Evolutionary conservation across 2,113 vertebrate species (phyloP).

Genomic region (Monarcha castaneiventris): DNA sequence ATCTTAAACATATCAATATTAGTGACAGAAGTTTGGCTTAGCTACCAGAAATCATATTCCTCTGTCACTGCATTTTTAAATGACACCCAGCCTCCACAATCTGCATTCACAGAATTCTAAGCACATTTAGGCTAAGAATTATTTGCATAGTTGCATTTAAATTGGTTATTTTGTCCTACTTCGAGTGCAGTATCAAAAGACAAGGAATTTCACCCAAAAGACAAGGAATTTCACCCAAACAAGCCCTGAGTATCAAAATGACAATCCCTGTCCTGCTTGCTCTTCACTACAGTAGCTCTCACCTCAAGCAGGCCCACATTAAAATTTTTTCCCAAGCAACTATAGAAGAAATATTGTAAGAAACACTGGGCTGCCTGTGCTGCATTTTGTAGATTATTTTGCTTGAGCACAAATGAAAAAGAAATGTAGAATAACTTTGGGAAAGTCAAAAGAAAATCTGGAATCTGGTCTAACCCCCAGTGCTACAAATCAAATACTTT

Average conservation of each 20-base stretch:
- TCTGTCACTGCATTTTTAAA: not conserved
- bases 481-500: rapidly evolving
- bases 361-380: not conserved
- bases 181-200: not conserved
- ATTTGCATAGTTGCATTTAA: not conserved
- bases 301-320: not conserved
- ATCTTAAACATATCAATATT: not conserved
- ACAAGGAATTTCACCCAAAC: not conserved
- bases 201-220: not conserved
- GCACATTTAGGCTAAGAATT: not conserved
- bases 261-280: not conserved
- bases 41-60: not conserved
- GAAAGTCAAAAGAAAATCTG: not conserved
- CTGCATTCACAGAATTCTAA: not conserved
- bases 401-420: not conserved
- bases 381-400: not conserved
- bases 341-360: not conserved
- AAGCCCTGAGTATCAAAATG: not conserved
- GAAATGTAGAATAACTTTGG: rapidly evolving
- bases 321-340: not conserved
- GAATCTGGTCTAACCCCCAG: rapidly evolving
- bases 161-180: not conserved
- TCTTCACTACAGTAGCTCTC: not conserved
- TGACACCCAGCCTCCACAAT: not conserved
- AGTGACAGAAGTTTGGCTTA: not conserved